Conservation (phyloP, 2,888 invertebrate genomes). For the Ophioninae sp. region DNA sequence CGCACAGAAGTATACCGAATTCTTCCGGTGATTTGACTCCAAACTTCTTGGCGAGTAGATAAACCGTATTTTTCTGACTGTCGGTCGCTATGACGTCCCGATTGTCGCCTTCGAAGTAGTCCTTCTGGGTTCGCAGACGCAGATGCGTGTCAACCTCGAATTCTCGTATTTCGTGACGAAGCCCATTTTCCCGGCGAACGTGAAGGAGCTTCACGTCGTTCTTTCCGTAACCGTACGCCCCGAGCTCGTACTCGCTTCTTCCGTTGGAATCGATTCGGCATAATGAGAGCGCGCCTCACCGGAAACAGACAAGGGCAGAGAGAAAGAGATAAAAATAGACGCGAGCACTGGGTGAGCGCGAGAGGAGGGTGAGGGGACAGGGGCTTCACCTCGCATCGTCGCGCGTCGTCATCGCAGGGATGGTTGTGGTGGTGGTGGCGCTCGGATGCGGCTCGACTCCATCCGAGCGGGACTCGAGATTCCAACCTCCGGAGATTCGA, state of each 20-base stretch:
- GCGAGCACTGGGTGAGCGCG: not conserved
- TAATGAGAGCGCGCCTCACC: too few species aligned
- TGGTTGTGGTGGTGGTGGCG: conserved; percentile 37
- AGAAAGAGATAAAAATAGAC: not conserved
- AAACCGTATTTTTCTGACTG: conserved; percentile 92
- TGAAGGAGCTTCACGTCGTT: conserved; percentile 88
- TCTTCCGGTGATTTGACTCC: conserved; percentile 90
- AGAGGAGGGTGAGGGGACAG: too few species aligned
- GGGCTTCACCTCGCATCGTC: conserved; percentile 64
- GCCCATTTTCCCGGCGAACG: conserved; percentile 85
- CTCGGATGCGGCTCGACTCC: conserved; percentile 67
- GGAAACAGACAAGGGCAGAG: too few species aligned
- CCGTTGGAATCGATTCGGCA: not conserved
- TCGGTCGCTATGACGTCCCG: conserved; percentile 91
- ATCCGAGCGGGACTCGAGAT: conserved; percentile 44
- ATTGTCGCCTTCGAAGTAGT: conserved; percentile 89
- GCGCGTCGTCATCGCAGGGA: not conserved
- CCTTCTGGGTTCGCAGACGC: conserved; percentile 86
- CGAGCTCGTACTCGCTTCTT: conserved; percentile 83
- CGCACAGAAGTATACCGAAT: conserved; percentile 88
- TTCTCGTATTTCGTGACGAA: conserved; percentile 86
- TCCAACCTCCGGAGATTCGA: not conserved
- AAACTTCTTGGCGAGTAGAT: conserved; percentile 89
- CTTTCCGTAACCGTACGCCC: conserved; percentile 88
- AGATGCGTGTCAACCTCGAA: conserved; percentile 89